These are phyloP conservation scores for Linnaemya tessellans DNA, from an alignment of 2,888 invertebrate genomes.

Conservation along the genomic window DNA sequence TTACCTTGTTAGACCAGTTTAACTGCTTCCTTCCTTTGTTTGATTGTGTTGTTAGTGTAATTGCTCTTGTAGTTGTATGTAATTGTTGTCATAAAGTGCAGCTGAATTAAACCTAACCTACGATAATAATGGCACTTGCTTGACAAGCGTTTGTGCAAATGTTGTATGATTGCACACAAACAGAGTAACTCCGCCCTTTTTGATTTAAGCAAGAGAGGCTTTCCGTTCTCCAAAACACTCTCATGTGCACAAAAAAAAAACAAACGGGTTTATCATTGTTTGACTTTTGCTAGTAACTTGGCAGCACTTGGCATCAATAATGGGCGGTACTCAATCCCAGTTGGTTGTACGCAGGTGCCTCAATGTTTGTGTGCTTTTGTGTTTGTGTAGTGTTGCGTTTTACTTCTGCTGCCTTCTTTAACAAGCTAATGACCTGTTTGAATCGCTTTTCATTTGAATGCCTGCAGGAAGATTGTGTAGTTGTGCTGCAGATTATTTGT, in stretches of 20 bases:
- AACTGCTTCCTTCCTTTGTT: slow-evolving; percentile 77
- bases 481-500: slow-evolving; percentile 36
- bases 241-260: background rate
- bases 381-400: background rate
- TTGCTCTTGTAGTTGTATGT: slow-evolving; percentile 38
- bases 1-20: slow-evolving; percentile 75
- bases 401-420: slow-evolving; percentile 33
- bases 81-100: slow-evolving; percentile 49
- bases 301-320: slow-evolving; percentile 77
- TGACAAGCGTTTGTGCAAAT: slow-evolving; percentile 19
- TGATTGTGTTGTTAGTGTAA: slow-evolving; percentile 55
- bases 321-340: slow-evolving; percentile 65
- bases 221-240: background rate
- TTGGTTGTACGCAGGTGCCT: slow-evolving; percentile 72
- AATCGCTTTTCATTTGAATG: slow-evolving; percentile 39
- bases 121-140: slow-evolving; percentile 77
- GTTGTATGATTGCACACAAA: slow-evolving; percentile 7
- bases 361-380: slow-evolving; percentile 1
- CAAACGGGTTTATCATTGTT: slow-evolving; percentile 28
- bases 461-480: slow-evolving; percentile 26
- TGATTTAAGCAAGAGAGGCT: slow-evolving; percentile 11
- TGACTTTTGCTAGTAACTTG: slow-evolving; percentile 71
- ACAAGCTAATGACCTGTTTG: slow-evolving; percentile 63
- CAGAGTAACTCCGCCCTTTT: slow-evolving; percentile 50
- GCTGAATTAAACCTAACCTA: slow-evolving; percentile 79